A percentile compares a stretch with the other conserved stretches of the same genome.
Evolutionary conservation across 1,140 invertebrate genomes (phyloP).

Genomic region (Drosophila nikananu): DNA sequence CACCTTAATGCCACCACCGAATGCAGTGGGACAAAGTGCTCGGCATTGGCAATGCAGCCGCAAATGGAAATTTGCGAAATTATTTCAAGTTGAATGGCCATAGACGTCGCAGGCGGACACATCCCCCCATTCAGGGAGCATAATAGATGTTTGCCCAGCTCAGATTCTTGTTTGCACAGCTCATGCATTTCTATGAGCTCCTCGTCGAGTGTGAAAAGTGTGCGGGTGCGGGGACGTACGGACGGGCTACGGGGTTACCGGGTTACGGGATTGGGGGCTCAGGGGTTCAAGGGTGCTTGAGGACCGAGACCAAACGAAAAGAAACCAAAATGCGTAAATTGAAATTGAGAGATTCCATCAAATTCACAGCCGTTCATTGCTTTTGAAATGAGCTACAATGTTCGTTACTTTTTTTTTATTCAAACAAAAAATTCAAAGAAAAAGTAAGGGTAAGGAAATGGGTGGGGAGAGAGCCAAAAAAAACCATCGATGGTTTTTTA

Average conservation of each 20-base stretch:
- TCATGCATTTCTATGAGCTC: conserved; percentile 47
- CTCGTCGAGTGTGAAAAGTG: conserved; percentile 46
- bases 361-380: conserved; percentile 85
- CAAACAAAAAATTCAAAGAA: conserved; percentile 23
- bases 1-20: conserved; percentile 16
- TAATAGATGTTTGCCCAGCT: conserved; percentile 73
- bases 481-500: conserved; percentile 8
- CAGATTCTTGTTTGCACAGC: conserved; percentile 63
- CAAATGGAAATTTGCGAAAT: conserved; percentile 75
- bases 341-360: conserved; percentile 77
- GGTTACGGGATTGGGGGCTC: conserved; percentile 22
- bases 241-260: conserved; percentile 1
- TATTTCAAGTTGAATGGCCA: conserved; percentile 73
- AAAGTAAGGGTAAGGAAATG: conserved; percentile 5
- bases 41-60: conserved; percentile 37
- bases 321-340: conserved; percentile 67
- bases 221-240: neutral
- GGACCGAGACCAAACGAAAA: conserved; percentile 32
- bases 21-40: conserved; percentile 26
- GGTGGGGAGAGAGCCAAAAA: neutral
- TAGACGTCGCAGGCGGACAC: conserved; percentile 42
- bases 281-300: conserved; percentile 52
- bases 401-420: conserved; percentile 70
- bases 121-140: conserved; percentile 54
- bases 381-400: conserved; percentile 85